These are phyloP conservation scores for Chloroclystis v-ata DNA, from an alignment of 2,888 invertebrate species.

Conservation along the genomic window DNA sequence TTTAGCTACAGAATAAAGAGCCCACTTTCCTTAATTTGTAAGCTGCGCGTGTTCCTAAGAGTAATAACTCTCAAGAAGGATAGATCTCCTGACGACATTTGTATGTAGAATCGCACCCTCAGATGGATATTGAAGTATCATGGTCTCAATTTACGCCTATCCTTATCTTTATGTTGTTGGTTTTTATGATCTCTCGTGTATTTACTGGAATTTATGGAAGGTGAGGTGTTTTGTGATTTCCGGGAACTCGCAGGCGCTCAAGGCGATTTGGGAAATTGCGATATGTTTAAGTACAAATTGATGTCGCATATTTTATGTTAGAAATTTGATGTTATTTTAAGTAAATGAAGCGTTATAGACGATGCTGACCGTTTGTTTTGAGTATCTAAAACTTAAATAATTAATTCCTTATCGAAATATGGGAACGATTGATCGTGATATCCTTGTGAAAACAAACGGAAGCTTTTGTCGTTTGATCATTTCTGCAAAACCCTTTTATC, in stretches of 20 bases:
- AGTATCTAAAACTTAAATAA: too few relatives aligned
- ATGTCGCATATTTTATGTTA: neutral
- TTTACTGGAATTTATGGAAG: slow-evolving; percentile 5
- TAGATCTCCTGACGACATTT: neutral
- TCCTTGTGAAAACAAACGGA: too few relatives aligned
- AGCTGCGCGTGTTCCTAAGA: neutral
- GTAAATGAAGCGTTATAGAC: too few relatives aligned
- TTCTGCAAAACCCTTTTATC: too few relatives aligned
- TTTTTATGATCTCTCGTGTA: slow-evolving; percentile 20
- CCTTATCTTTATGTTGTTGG: slow-evolving; percentile 26
- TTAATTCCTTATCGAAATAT: too few relatives aligned
- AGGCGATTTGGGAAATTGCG: neutral
- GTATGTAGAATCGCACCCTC: slow-evolving; percentile 2
- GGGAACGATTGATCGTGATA: too few relatives aligned
- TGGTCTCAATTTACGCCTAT: slow-evolving; percentile 24
- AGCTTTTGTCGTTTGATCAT: too few relatives aligned
- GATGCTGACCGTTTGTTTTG: too few relatives aligned
- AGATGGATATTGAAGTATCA: slow-evolving; percentile 28
- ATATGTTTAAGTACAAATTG: neutral
- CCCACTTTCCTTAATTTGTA: neutral
- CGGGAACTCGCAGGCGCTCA: neutral
- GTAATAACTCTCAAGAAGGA: neutral
- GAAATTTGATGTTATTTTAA: neutral
- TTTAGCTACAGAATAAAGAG: too few relatives aligned
- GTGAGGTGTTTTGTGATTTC: slow-evolving; percentile 6